Base-by-base conservation (phyloP, 92 coral and sea anemone genomes). In the Zoanthus sociatus region DNA sequence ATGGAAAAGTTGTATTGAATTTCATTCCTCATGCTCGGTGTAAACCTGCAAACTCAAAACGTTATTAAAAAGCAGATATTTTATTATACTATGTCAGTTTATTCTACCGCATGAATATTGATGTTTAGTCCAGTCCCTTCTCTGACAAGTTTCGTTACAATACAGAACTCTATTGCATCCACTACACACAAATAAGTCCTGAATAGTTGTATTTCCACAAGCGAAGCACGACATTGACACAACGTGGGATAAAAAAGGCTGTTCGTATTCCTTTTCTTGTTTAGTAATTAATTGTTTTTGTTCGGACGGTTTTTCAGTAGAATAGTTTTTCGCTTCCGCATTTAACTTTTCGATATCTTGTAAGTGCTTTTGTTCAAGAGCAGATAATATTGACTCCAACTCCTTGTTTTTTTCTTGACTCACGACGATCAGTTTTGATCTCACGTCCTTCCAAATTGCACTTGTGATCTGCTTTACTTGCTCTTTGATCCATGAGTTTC, bases 111-210 rank as follows among this genome's bases (percentile, higher is more conserved):
- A 89, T 7, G 5, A 10, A 50, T 68, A 12, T 60, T 71, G 89
- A 58, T 86, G 89, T 58, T 78, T 73, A 21, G 54, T 76, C 92
- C 92, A 90, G 78, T 90, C 92, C 33, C 31, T 86, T 50, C 78
- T 44, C 85, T 90, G 92, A 42, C 92, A 90, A 61, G 32, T 79
- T 48, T 83, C 86, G 82, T 90, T 84, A 74, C 92, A 90, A 47
- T 90, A 90, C 78, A 84, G 78, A 54, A 79, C 74, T 26, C 70
- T 26, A 55, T 76, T 8, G 66, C 92, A 90, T 18, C 76, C 92
- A 26, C 90, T 46, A 61, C 92, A 90, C 45, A 67, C 66, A 51
- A 72, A 20, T 58, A 90, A 46, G 10, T 66, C 84, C 26, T 78
- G 45, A 26, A 46, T 71, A 12, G 51, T 73, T 71, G 67, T 58